Conservation (phyloP, 2,797 vertebrate species). For the Ambastaia sidthimunki region DNA sequence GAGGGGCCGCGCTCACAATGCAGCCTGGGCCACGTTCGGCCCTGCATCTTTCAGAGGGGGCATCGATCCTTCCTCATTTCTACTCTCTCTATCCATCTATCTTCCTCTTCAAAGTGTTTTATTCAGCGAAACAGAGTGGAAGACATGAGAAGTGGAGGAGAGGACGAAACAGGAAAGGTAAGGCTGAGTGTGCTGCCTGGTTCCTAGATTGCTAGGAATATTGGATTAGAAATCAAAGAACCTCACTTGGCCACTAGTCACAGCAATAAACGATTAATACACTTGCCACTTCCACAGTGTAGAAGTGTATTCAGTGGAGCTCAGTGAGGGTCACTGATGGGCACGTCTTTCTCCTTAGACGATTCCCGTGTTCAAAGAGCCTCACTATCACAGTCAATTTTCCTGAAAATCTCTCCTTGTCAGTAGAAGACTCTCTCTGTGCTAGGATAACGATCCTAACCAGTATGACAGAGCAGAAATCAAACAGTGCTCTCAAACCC, state of each 20-base stretch:
- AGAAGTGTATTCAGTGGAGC: constrained; percentile 45
- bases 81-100: constrained; percentile 47
- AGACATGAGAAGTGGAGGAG: constrained; percentile 43
- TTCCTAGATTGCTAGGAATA: constrained; percentile 46
- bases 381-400: constrained; percentile 46
- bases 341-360: constrained; percentile 29
- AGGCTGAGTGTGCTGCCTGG: constrained; percentile 32
- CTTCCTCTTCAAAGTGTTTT: constrained; percentile 75
- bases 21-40: constrained; percentile 62
- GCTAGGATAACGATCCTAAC: constrained; percentile 21
- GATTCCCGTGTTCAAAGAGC: constrained; percentile 19
- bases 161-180: constrained; percentile 56
- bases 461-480: constrained; percentile 38
- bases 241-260: constrained; percentile 42
- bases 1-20: constrained; percentile 73
- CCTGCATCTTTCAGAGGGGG: constrained; percentile 76
- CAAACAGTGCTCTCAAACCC: constrained; percentile 47
- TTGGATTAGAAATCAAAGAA: constrained; percentile 53
- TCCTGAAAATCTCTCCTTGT: constrained; percentile 19
- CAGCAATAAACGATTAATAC: constrained; percentile 25
- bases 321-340: constrained; percentile 39
- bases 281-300: constrained; percentile 45
- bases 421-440: constrained; percentile 18
- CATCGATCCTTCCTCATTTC: constrained; percentile 74
- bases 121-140: constrained; percentile 70